Percentiles rank a stretch among this genome's conserved stretches.
These are phyloP conservation scores for Procapra przewalskii DNA, from an alignment of 2,113 vertebrate genomes.

Conservation along the genomic window DNA sequence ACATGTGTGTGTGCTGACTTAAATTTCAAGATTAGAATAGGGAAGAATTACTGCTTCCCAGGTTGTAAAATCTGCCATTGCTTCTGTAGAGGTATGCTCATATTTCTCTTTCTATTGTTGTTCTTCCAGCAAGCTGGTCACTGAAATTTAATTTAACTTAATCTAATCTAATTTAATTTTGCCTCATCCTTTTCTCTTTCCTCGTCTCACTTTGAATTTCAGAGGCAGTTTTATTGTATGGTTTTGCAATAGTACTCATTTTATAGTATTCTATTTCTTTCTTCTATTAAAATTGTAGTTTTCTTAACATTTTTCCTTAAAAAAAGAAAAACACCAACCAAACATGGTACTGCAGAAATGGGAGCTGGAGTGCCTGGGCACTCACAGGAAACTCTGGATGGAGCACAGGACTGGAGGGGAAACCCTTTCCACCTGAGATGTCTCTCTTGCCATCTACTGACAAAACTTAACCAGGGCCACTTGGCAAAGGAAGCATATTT, in stretches of 20 bases:
- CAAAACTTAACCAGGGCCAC: background rate
- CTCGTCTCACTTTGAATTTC: background rate
- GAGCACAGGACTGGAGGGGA: too few species aligned
- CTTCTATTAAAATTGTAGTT: background rate
- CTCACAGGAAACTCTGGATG: background rate
- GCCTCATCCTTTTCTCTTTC: background rate
- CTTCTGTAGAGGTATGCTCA: background rate
- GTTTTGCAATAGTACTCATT: background rate
- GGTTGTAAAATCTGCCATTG: background rate
- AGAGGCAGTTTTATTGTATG: background rate
- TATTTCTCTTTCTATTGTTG: background rate
- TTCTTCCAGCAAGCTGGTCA: background rate
- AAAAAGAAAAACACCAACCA: background rate
- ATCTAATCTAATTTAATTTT: background rate
- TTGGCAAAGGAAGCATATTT: background rate
- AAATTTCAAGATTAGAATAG: background rate
- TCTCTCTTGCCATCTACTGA: conserved; percentile 24
- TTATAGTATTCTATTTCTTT: background rate
- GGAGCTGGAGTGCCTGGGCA: too few species aligned
- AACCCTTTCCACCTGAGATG: background rate
- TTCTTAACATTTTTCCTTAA: background rate
- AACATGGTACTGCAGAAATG: accelerated
- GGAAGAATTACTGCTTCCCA: background rate
- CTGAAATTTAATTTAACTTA: background rate
- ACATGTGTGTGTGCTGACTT: background rate